phyloP scores from a whole-genome alignment of 30 jellyfish, hydroid and myxozoan genomes.

The Mastigias papua region DNA sequence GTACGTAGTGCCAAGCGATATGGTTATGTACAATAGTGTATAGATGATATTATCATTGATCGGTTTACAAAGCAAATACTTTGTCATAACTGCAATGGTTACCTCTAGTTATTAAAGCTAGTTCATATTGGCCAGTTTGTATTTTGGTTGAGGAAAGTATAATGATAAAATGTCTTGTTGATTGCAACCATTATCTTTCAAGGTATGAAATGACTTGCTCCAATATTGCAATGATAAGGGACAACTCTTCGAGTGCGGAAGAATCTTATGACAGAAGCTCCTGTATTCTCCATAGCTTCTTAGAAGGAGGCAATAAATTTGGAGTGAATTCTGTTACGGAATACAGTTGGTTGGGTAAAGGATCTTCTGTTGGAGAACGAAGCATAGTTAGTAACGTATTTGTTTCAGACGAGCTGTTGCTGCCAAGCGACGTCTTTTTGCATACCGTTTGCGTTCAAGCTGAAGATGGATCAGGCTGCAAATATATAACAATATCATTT shows the following conservation, averaged over 20 bases:
- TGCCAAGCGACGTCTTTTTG: constrained; percentile 78
- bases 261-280: constrained; percentile 20
- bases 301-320: constrained; percentile 55
- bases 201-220: constrained; percentile 75
- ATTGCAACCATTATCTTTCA: neutral
- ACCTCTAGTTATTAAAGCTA: too few relatives aligned
- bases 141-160: too few relatives aligned
- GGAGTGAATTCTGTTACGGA: constrained; percentile 80
- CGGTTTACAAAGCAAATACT: too few relatives aligned
- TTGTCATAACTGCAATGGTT: too few relatives aligned
- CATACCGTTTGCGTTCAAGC: constrained; percentile 79
- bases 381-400: constrained; percentile 86
- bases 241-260: constrained; percentile 11
- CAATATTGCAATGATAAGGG: constrained; percentile 64
- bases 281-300: constrained; percentile 56
- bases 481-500: constrained; percentile 84
- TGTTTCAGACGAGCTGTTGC: constrained; percentile 58
- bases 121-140: too few relatives aligned
- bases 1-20: too few relatives aligned
- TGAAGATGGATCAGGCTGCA: constrained; percentile 27
- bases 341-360: constrained; percentile 78
- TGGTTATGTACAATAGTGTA: too few relatives aligned
- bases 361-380: constrained; percentile 57
- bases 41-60: too few relatives aligned
- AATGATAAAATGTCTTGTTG: too few relatives aligned